Evolutionary conservation across 2,113 vertebrate genomes (phyloP), one percentile per base, ranked within the genome.

Genomic region (Barnardius zonarius): DNA sequence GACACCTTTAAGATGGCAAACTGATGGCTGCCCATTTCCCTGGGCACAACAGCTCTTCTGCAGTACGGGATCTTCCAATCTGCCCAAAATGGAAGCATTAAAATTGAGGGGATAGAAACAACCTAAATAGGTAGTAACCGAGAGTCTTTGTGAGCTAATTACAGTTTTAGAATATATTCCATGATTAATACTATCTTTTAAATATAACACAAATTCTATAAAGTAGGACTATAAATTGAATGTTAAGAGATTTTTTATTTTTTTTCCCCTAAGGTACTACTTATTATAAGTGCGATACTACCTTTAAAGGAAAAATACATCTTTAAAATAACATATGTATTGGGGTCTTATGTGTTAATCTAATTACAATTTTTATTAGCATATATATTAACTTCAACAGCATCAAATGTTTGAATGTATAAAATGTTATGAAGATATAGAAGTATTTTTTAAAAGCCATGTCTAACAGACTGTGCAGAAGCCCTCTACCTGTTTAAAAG

Each of bases 241-340:
- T 24, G 1, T 46, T 66, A 51, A 51, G 30, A 43, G 7, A 15
- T 63, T 68, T 59, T 44, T 63, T 8, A 37, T 39, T 39, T 39
- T 44, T 27, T 59, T 35, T 5, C 3, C 19, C 57, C 12, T 43
- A 5, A 72, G 54, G 30, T 33, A 8, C 7, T n/a, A 7, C 5
- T 41, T 37, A 17, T 51, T 2, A 37, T 59, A 90, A 46, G 37
- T 25, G 4, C 3, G 44, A 27, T 11, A 28, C 1, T 3, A 61
- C 3, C 9, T 75, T 22, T 39, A 49, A 37, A 30, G 13, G 43
- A 64, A 73, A 57, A 48, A 39, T 11, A 8, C 8, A 2, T 28
- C 19, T 41, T 83, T 35, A 64, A 78, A 85, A 44, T 33, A 63
- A 54, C 0, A 0, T 24, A 25, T 20, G 0, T 11, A 41, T 63